Evolutionary conservation across 2,797 vertebrate genomes (phyloP).

Genomic region (Macroramphosus scolopax): DNA sequence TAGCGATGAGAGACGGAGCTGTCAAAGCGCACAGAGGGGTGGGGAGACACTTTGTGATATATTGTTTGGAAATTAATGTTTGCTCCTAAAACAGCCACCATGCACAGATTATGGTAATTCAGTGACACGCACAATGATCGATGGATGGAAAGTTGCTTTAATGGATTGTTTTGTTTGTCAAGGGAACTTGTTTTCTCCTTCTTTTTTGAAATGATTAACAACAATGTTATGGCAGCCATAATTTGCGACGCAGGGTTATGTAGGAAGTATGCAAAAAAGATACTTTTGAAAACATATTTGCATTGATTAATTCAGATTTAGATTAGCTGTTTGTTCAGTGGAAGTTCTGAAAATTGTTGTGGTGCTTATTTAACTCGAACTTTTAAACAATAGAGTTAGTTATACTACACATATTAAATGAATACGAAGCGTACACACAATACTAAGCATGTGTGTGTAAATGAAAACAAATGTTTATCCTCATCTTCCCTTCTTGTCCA

Average conservation of each 20-base stretch:
- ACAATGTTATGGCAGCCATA: slow-evolving; percentile 63
- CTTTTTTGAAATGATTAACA: slow-evolving; percentile 76
- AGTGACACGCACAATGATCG: slow-evolving; percentile 83
- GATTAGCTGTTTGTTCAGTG: slow-evolving; percentile 68
- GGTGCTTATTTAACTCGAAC: slow-evolving; percentile 59
- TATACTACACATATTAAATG: slow-evolving; percentile 22
- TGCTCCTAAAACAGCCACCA: slow-evolving; percentile 88
- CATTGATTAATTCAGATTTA: slow-evolving; percentile 69
- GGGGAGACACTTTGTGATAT: slow-evolving; percentile 85
- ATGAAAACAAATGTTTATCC: too few species aligned
- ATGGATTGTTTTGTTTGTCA: slow-evolving; percentile 85
- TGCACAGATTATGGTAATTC: slow-evolving; percentile 89
- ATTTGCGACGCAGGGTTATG: slow-evolving; percentile 68
- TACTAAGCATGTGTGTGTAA: not conserved
- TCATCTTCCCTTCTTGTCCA: too few species aligned
- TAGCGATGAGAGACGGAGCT: slow-evolving; percentile 72
- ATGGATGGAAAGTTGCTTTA: slow-evolving; percentile 80
- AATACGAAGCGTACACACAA: not conserved
- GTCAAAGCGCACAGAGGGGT: slow-evolving; percentile 81
- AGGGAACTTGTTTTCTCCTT: slow-evolving; percentile 69
- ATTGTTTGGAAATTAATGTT: slow-evolving; percentile 87
- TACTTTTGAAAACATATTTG: slow-evolving; percentile 72
- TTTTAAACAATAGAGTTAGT: slow-evolving; percentile 43
- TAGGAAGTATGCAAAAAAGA: slow-evolving; percentile 56
- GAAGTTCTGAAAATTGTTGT: slow-evolving; percentile 60